These are phyloP conservation scores for Rhea americana DNA, from an alignment of 2,113 vertebrate species.

Conservation along the genomic window DNA sequence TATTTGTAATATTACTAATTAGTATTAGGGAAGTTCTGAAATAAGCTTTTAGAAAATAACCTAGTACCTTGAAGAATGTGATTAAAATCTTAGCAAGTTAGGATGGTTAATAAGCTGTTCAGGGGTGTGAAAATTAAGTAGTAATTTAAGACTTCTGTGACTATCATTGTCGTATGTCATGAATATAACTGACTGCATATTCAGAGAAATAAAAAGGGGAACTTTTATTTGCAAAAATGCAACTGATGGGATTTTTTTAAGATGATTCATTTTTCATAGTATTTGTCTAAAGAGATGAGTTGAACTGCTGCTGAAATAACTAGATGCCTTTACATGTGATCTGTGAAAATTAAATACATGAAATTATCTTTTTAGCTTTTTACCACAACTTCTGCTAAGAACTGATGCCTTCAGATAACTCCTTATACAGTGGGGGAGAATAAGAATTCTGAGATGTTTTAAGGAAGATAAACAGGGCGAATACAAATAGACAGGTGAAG, in stretches of 20 bases:
- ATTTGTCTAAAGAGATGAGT: neutral
- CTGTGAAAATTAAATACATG: neutral
- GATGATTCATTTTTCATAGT: neutral
- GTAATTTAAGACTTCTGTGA: neutral
- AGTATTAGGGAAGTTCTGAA: neutral
- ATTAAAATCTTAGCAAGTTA: neutral
- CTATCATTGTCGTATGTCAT: neutral
- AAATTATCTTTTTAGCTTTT: neutral
- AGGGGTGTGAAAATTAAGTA: neutral
- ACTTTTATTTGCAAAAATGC: neutral
- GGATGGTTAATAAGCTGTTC: neutral
- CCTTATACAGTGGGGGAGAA: constrained; percentile 56
- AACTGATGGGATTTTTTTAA: neutral
- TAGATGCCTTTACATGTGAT: neutral
- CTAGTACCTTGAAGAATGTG: neutral
- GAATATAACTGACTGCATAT: neutral
- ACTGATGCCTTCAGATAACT: neutral
- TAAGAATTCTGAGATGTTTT: constrained; percentile 64
- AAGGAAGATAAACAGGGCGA: constrained; percentile 36
- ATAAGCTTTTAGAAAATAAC: neutral
- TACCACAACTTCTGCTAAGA: neutral
- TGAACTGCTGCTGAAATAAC: neutral
- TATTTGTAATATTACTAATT: neutral
- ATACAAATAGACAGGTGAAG: neutral
- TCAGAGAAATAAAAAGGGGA: neutral